Percentiles rank a stretch among this genome's conserved stretches.
These are phyloP conservation scores for Protonemura montana DNA, from an alignment of 2,888 invertebrate species.

Conservation along the genomic window DNA sequence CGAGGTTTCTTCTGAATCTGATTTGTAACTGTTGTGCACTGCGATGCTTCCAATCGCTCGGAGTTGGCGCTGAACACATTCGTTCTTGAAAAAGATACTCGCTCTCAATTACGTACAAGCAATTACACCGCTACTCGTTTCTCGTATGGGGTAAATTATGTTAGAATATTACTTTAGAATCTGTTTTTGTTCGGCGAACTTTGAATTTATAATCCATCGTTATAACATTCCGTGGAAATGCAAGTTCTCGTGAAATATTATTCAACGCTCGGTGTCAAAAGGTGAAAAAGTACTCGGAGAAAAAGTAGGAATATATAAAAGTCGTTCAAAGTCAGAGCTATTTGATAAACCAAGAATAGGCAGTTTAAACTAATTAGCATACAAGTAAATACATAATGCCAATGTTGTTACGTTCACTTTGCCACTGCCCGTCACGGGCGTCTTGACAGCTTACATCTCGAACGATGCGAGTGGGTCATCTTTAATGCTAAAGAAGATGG, in stretches of 20 bases:
- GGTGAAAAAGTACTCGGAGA: not conserved
- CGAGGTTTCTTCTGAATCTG: not conserved
- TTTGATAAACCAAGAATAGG: not conserved
- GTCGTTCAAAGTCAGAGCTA: not conserved
- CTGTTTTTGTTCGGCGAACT: not conserved
- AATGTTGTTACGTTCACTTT: no score
- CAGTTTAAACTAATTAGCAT: not conserved
- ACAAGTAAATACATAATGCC: not conserved
- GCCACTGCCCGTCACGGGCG: no score
- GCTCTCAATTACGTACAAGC: not conserved
- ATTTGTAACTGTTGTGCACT: not conserved
- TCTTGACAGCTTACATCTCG: no score
- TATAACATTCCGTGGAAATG: not conserved
- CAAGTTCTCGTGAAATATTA: not conserved
- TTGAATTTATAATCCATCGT: not conserved
- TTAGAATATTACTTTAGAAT: not conserved
- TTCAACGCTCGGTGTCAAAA: not conserved
- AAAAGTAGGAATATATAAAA: not conserved
- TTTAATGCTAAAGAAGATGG: slow-evolving; percentile 22
- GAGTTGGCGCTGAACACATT: not conserved
- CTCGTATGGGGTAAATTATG: not conserved
- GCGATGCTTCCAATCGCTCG: not conserved
- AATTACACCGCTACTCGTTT: not conserved
- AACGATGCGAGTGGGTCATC: slow-evolving; percentile 1
- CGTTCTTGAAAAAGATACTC: not conserved